Evolutionary conservation across 1,140 invertebrate species (phyloP).

Genomic region (Plectrocnemia conspersa): DNA sequence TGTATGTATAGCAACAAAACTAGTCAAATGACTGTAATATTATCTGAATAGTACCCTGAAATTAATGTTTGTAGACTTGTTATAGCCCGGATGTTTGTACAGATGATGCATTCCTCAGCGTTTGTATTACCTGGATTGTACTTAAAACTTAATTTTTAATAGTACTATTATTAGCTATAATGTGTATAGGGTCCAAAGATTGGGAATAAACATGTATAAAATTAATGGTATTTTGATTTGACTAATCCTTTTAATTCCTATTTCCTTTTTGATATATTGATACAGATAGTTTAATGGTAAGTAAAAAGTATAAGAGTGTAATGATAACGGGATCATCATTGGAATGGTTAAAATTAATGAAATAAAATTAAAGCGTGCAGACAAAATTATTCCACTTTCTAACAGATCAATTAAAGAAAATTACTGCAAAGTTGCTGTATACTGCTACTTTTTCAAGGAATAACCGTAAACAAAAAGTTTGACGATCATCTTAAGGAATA

Average conservation of each 20-base stretch:
- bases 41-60: not conserved
- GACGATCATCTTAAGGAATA: no score
- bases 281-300: no score
- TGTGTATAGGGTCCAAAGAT: constrained; percentile 56
- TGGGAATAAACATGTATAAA: constrained; percentile 55
- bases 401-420: no score
- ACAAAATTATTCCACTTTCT: no score
- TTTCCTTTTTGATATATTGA: no score
- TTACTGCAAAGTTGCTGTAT: no score
- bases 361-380: no score
- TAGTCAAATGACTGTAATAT: constrained; percentile 17
- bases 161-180: constrained; percentile 54
- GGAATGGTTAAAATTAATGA: no score
- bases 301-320: no score
- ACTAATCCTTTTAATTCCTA: constrained; percentile 1
- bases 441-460: no score
- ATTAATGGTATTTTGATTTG: constrained; percentile 45
- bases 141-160: constrained; percentile 40
- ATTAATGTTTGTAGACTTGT: constrained; percentile 16
- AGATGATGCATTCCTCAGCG: constrained; percentile 22
- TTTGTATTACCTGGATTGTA: constrained; percentile 36
- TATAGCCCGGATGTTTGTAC: constrained; percentile 17
- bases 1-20: constrained; percentile 6
- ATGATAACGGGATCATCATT: no score
- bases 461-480: no score